phyloP scores from a whole-genome alignment of 2,797 vertebrate genomes.

The Allochrocebus solatus region DNA sequence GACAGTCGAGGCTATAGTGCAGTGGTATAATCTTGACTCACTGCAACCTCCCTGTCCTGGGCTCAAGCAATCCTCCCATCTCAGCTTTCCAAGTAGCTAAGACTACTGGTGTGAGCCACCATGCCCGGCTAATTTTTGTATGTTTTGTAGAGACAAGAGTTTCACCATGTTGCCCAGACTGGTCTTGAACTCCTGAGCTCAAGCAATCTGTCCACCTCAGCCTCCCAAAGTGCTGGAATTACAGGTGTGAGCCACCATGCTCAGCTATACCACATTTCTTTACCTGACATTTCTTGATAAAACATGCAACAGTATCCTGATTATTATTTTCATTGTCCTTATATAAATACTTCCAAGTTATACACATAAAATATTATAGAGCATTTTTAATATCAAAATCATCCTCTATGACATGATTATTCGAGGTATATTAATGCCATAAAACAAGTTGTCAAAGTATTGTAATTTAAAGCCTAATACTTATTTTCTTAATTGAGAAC shows the following conservation, averaged over 20 bases:
- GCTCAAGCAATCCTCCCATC: not conserved
- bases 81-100: not conserved
- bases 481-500: not conserved
- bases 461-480: not conserved
- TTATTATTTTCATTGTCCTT: not conserved
- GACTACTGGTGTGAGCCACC: rapidly evolving
- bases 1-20: not conserved
- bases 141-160: not conserved
- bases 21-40: not conserved
- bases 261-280: not conserved
- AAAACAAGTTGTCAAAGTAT: not conserved
- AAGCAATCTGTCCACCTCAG: not conserved
- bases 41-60: not conserved
- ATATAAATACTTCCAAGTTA: not conserved
- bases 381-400: not conserved
- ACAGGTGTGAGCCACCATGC: not conserved
- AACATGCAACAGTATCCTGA: not conserved
- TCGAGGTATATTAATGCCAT: not conserved
- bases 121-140: not conserved
- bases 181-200: not conserved
- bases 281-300: not conserved
- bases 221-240: not conserved
- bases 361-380: not conserved
- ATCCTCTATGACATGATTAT: not conserved
- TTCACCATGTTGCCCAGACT: not conserved